These are phyloP conservation scores for Boleophthalmus pectinirostris DNA, from an alignment of 2,113 vertebrate species.

Conservation along the genomic window DNA sequence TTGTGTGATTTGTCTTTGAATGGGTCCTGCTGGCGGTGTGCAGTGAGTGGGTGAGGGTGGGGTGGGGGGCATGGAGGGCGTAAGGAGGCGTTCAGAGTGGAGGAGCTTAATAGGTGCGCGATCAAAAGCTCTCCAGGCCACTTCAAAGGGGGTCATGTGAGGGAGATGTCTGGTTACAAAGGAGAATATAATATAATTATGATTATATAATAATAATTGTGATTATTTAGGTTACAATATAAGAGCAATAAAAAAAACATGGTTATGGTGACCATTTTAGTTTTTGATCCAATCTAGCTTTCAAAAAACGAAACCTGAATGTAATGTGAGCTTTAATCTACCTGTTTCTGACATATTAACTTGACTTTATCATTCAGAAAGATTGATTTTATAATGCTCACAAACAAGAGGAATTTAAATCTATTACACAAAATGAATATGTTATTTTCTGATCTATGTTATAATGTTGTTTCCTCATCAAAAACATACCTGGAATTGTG, in stretches of 20 bases:
- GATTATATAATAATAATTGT: not conserved
- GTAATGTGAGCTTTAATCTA: no score
- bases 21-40: constrained; percentile 29
- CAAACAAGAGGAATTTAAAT: no score
- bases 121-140: constrained; percentile 48
- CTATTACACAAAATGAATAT: no score
- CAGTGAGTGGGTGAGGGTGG: not conserved
- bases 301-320: no score
- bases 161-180: constrained; percentile 28
- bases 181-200: no score
- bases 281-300: no score
- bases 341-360: no score
- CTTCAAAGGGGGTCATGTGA: constrained; percentile 44
- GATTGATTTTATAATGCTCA: not conserved
- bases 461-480: no score
- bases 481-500: no score
- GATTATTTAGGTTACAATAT: not conserved
- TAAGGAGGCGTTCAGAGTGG: not conserved
- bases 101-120: constrained; percentile 19
- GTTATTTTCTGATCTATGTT: no score
- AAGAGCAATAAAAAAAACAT: not conserved
- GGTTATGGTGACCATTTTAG: not conserved
- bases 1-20: constrained; percentile 48
- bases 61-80: constrained; percentile 12
- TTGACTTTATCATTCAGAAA: no score